Conservation (phyloP, 2,113 vertebrate species). For the Corythornis madagascariensis region DNA sequence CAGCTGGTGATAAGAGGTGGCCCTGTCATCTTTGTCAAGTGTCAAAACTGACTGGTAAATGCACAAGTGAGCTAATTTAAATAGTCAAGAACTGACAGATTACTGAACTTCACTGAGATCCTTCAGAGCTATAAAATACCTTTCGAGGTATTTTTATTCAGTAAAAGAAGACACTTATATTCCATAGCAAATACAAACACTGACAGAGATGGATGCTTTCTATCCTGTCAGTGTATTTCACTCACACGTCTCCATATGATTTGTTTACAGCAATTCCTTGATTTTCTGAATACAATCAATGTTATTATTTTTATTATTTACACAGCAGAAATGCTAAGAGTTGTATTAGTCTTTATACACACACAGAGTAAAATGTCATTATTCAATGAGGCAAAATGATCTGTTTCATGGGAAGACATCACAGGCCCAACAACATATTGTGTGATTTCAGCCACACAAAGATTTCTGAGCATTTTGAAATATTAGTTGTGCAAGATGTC, state of each 20-base stretch:
- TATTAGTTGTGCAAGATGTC: background rate
- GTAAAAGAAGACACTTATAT: background rate
- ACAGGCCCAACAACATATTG: background rate
- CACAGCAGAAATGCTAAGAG: background rate
- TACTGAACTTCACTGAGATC: background rate
- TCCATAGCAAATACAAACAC: background rate
- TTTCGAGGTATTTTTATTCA: background rate
- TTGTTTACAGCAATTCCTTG: background rate
- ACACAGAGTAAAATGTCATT: background rate
- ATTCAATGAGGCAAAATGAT: background rate
- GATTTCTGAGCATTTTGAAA: background rate
- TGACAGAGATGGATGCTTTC: background rate
- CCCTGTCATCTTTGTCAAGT: background rate
- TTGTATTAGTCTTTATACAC: background rate
- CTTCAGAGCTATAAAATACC: background rate
- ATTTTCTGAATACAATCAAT: background rate
- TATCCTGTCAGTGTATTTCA: background rate
- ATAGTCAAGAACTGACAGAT: background rate
- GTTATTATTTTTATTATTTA: background rate
- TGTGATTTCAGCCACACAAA: background rate
- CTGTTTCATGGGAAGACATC: background rate
- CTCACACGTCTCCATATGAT: background rate
- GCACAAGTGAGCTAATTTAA: constrained; percentile 13
- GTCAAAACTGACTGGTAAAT: background rate
- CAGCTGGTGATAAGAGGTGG: background rate